These are phyloP conservation scores for Ciconia stormi DNA, from an alignment of 2,113 vertebrate species.

Conservation along the genomic window DNA sequence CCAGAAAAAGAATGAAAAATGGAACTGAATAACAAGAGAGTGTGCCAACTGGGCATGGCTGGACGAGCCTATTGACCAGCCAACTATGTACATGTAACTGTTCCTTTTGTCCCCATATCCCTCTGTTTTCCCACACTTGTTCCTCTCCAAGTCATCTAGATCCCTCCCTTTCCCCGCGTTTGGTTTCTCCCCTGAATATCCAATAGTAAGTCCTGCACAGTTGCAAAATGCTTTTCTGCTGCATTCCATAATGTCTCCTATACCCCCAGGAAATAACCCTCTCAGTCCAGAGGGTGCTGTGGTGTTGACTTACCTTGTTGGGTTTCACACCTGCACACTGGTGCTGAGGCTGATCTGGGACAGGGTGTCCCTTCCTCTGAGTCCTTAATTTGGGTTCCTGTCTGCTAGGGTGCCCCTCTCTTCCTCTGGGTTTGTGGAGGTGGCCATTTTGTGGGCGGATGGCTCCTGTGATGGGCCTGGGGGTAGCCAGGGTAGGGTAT, in stretches of 20 bases:
- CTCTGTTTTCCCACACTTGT: neutral
- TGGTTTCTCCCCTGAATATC: neutral
- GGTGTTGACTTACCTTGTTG: neutral
- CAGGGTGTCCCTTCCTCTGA: neutral
- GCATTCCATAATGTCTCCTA: neutral
- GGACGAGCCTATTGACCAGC: neutral
- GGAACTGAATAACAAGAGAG: neutral
- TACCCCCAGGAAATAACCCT: neutral
- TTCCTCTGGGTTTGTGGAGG: neutral
- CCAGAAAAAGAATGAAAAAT: neutral
- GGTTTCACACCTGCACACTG: neutral
- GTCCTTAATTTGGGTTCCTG: neutral
- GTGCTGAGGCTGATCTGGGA: neutral
- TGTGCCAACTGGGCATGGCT: neutral
- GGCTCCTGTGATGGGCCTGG: neutral
- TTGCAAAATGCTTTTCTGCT: neutral
- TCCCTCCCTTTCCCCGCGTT: neutral
- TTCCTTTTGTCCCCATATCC: neutral
- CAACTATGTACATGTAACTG: neutral
- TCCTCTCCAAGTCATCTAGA: neutral
- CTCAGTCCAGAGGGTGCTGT: neutral
- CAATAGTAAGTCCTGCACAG: neutral
- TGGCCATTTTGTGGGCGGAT: neutral
- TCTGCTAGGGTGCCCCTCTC: neutral
- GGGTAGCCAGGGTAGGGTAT: neutral